These are phyloP conservation scores for Diuraphis noxia DNA, from an alignment of 1,140 invertebrate genomes.

Conservation along the genomic window DNA sequence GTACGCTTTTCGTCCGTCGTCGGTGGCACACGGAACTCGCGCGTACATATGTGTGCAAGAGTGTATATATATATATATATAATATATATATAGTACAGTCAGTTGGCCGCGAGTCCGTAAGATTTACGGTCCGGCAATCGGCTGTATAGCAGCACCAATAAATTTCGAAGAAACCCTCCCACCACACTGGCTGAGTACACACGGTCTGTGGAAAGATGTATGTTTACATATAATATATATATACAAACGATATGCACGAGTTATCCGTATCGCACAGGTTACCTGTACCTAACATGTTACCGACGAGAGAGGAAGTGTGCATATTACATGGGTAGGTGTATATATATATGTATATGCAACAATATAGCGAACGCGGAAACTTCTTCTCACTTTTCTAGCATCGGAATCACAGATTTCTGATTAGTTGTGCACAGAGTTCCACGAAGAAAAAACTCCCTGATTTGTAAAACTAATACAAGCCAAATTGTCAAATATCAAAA, in stretches of 20 bases:
- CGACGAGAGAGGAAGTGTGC: neutral
- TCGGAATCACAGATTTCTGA: neutral
- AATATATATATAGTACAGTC: neutral
- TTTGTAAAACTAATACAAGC: neutral
- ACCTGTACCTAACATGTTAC: neutral
- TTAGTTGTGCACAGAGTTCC: neutral
- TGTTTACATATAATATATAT: neutral
- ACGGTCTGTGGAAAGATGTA: neutral
- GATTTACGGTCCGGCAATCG: conserved; percentile 34
- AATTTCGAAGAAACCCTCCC: conserved; percentile 29
- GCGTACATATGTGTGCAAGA: neutral
- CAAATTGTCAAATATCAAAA: neutral
- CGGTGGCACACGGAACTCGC: neutral
- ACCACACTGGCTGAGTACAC: neutral
- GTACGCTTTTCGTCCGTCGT: neutral
- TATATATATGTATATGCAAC: too few relatives aligned
- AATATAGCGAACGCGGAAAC: neutral
- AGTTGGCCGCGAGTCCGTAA: neutral
- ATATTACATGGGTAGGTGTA: neutral
- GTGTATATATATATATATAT: neutral
- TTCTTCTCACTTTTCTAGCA: neutral
- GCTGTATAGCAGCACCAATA: conserved; percentile 16
- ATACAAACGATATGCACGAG: neutral
- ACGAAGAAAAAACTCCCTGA: neutral
- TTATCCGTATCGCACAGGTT: neutral